A percentile compares a stretch with the other conserved stretches of the same genome.
These are phyloP conservation scores for Yponomeuta sedellus DNA, from an alignment of 2,888 invertebrate species.

Conservation along the genomic window DNA sequence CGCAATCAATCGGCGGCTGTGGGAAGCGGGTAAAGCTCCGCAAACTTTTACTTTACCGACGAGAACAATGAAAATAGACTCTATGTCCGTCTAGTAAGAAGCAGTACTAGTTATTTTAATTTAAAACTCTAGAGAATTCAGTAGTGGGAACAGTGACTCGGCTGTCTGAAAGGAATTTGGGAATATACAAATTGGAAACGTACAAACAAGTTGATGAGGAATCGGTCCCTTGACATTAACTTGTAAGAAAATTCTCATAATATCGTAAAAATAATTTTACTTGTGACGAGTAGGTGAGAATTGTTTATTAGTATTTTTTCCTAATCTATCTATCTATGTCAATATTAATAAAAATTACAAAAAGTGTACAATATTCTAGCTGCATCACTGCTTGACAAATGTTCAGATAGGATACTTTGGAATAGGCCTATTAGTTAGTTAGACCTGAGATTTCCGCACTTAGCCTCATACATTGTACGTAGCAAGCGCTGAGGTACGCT, in stretches of 20 bases:
- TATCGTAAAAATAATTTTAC: neutral
- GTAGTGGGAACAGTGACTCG: constrained; percentile 26
- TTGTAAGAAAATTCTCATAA: neutral
- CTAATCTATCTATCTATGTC: no score
- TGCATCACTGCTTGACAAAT: no score
- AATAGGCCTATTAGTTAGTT: no score
- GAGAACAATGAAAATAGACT: neutral
- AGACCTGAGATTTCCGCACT: no score
- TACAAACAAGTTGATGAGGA: constrained; percentile 45
- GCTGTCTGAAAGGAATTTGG: constrained; percentile 37
- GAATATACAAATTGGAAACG: constrained; percentile 40
- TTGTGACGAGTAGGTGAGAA: neutral
- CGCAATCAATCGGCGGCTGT: constrained; percentile 65
- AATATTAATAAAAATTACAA: no score
- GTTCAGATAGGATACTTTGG: no score
- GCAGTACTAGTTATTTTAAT: neutral
- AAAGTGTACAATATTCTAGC: no score
- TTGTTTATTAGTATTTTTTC: no score
- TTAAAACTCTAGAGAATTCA: constrained; percentile 8
- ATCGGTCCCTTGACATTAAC: constrained; percentile 42
- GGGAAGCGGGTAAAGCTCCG: constrained; percentile 49
- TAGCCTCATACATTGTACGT: no score
- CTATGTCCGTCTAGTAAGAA: neutral
- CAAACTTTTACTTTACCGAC: neutral
- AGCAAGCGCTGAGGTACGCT: no score